Evolutionary conservation across 2,797 vertebrate species (phyloP).

Genomic region (Cyprinella venusta): DNA sequence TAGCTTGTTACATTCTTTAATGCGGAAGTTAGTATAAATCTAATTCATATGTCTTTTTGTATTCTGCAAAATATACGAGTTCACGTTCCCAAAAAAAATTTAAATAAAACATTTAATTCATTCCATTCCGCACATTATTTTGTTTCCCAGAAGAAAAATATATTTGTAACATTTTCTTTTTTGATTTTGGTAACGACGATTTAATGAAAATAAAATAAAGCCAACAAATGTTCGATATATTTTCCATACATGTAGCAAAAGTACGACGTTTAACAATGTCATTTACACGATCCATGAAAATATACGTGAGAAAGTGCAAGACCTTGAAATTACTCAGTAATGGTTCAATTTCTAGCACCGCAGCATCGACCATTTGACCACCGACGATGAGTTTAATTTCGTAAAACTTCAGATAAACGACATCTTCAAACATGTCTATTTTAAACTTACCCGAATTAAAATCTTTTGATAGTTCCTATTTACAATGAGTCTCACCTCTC

Average conservation of each 20-base stretch:
- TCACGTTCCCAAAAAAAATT: neutral
- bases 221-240: rapidly evolving
- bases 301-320: neutral
- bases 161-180: too few relatives aligned
- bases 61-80: neutral
- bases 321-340: neutral
- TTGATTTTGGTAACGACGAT: neutral
- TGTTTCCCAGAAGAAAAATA: too few relatives aligned
- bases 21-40: neutral
- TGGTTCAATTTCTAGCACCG: neutral
- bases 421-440: neutral
- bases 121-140: neutral
- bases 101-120: neutral
- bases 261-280: rapidly evolving
- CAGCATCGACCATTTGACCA: neutral
- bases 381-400: neutral
- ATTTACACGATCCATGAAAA: too few relatives aligned
- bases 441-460: neutral
- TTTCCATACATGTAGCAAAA: too few relatives aligned
- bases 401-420: neutral
- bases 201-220: neutral
- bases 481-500: neutral
- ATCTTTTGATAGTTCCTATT: neutral
- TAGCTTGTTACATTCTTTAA: neutral
- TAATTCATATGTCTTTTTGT: neutral